Conservation (phyloP, 2,797 vertebrate species). For the Artibeus lituratus region DNA sequence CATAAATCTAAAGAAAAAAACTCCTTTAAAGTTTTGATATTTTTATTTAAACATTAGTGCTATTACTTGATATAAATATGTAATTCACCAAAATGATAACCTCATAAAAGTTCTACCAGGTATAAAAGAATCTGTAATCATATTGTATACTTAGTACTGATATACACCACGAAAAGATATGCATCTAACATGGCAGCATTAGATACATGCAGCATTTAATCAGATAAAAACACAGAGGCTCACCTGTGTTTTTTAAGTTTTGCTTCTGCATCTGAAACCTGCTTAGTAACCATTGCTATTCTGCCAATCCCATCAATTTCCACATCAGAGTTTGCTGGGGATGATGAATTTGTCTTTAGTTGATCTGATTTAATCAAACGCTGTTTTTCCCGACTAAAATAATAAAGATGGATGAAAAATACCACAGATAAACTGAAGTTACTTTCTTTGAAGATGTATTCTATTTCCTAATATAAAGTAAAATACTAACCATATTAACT, state of each 20-base stretch:
- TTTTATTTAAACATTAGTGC: slow-evolving; percentile 33
- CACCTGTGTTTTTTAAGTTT: slow-evolving; percentile 92
- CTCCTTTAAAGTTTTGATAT: neutral
- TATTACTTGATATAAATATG: neutral
- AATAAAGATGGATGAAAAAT: slow-evolving; percentile 22
- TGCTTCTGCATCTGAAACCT: slow-evolving; percentile 87
- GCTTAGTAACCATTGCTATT: slow-evolving; percentile 84
- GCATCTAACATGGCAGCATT: neutral
- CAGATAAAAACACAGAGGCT: neutral
- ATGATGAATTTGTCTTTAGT: slow-evolving; percentile 75
- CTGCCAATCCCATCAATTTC: slow-evolving; percentile 81
- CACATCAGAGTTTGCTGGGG: slow-evolving; percentile 83
- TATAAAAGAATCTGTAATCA: neutral
- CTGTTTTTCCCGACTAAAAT: slow-evolving; percentile 92
- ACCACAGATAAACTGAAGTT: neutral
- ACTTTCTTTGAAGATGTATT: slow-evolving; percentile 13
- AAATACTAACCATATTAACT: neutral
- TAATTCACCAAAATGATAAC: slow-evolving; percentile 1
- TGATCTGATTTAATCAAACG: slow-evolving; percentile 85
- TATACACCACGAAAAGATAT: neutral
- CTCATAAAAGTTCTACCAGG: neutral
- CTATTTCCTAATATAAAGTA: neutral
- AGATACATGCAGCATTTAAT: neutral
- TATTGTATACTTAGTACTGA: neutral
- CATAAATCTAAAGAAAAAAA: slow-evolving; percentile 2